phyloP scores from a whole-genome alignment of 2,113 vertebrate genomes.

The Phalacrocorax carbo region DNA sequence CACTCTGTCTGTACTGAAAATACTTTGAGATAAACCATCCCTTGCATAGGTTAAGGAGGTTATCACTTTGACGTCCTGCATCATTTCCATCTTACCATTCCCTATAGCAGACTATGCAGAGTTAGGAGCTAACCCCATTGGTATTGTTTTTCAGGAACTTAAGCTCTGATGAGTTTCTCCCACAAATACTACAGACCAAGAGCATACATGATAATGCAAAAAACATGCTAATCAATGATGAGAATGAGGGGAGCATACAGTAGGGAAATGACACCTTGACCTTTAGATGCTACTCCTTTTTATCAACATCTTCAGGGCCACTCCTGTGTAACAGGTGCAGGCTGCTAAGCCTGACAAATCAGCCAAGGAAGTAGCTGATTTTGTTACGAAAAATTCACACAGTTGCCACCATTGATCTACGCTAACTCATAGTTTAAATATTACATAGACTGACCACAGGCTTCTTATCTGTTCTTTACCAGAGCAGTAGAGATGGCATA shows the following conservation, averaged over 20 bases:
- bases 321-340: neutral
- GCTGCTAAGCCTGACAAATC: neutral
- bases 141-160: neutral
- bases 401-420: neutral
- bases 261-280: neutral
- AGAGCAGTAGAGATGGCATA: neutral
- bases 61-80: neutral
- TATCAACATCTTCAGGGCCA: neutral
- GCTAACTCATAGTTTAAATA: neutral
- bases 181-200: neutral
- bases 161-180: neutral
- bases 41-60: neutral
- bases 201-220: neutral
- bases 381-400: neutral
- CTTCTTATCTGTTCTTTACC: neutral
- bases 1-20: neutral
- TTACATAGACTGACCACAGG: neutral
- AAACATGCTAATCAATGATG: neutral
- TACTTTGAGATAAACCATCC: neutral
- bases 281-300: neutral
- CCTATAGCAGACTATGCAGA: neutral
- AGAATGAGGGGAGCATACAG: neutral
- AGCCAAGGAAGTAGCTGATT: neutral
- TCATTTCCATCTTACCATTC: neutral
- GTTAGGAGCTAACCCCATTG: neutral